Evolutionary conservation across 2,888 invertebrate genomes (phyloP), one percentile per base, ranked within the genome.

Genomic region (Agriopis aurantiaria): DNA sequence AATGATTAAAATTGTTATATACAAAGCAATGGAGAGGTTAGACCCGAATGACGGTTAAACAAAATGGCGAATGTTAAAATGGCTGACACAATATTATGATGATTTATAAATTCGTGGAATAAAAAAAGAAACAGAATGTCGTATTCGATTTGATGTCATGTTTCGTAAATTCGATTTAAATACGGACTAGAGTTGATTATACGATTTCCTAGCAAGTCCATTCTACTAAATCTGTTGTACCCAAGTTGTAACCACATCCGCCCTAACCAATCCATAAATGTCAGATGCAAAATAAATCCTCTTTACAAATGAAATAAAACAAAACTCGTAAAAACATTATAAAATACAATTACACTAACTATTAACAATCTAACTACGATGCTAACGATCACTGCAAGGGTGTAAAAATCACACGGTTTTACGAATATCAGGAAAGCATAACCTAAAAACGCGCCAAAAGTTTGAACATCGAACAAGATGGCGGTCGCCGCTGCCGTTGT

Each of bases 331-430:
- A 87, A 83, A 85, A 86, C 77, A 80, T 87, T 88, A 83, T 85
- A 89, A 86, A 89, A 78, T 82, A 88, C 75, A 82, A 79, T 78
- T 82, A 91, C 72, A 80, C 82, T 90, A 82, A 89, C 85, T 82
- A 92, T 81, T 75, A 90, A 85, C 81, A 87, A 83, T 83, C 87
- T 89, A 85, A 91, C 73, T 85, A 91, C 77, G 80, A 91, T 77
- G 87, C 90, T 87, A 84, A 87, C 81, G 88, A 93, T 87, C 89
- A 92, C 89, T 87, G 91, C 87, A 78, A 89, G 79, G 75, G 92
- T 90, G 85, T 91, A 90, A 57, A 85, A 74, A 87, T 93, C 91
- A 85, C 89, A 91, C 84, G 89, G 90, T 85, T 91, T 92, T 67
- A 76, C 81, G 78, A 87, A 85, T 81, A 92, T 83, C 81, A 92